These are phyloP conservation scores for Ericerus pela DNA, from an alignment of 1,140 invertebrate species.

Conservation along the genomic window DNA sequence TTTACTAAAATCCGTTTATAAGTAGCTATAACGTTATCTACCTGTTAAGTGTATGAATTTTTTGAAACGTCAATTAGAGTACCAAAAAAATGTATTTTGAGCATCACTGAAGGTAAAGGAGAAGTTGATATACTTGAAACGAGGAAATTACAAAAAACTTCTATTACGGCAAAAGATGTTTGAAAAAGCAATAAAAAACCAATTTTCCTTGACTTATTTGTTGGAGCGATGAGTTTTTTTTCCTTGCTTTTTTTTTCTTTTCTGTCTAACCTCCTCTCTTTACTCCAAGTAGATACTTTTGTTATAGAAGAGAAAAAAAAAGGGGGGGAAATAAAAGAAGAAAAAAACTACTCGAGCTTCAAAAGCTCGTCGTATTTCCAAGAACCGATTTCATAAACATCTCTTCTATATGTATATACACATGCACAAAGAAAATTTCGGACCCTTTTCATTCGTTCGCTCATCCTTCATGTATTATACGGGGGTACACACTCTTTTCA, in stretches of 20 bases:
- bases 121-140: constrained; percentile 10
- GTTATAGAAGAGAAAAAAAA: too few relatives aligned
- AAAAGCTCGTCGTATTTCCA: neutral
- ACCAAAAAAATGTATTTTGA: too few relatives aligned
- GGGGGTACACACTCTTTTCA: constrained; percentile 4
- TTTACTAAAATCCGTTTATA: too few relatives aligned
- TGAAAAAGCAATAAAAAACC: constrained; percentile 12
- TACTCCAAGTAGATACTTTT: too few relatives aligned
- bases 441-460: constrained; percentile 8
- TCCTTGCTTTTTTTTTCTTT: too few relatives aligned
- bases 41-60: too few relatives aligned
- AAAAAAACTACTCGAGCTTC: neutral
- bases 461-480: neutral
- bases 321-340: too few relatives aligned
- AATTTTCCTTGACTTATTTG: constrained; percentile 10
- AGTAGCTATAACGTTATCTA: too few relatives aligned
- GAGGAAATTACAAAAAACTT: neutral
- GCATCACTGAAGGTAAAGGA: too few relatives aligned
- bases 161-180: neutral
- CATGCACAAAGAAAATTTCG: constrained; percentile 10
- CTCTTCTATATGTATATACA: neutral
- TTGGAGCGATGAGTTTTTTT: constrained; percentile 1
- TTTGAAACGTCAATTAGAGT: too few relatives aligned
- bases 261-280: too few relatives aligned
- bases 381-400: constrained; percentile 8